phyloP scores from a whole-genome alignment of 2,888 invertebrate species.

The Pseudeuparius sepicola region DNA sequence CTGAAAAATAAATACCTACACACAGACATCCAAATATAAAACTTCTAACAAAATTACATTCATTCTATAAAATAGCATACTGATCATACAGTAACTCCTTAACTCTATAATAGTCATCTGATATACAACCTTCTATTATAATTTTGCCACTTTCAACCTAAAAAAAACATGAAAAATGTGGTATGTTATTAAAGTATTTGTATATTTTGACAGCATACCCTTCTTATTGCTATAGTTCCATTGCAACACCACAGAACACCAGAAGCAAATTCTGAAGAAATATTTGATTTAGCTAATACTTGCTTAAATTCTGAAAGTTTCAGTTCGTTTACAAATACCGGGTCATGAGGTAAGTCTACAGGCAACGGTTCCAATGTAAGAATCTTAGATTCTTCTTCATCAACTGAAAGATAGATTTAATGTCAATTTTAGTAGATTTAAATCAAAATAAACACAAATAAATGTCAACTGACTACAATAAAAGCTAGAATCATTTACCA shows the following conservation, averaged over 20 bases:
- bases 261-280: slow-evolving; percentile 77
- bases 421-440: too few species aligned
- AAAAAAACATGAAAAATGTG: slow-evolving; percentile 33
- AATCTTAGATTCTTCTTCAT: slow-evolving; percentile 47
- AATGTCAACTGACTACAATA: slow-evolving; percentile 6
- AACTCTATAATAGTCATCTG: slow-evolving; percentile 91
- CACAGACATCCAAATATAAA: too few species aligned
- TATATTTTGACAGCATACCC: too few species aligned
- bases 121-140: slow-evolving; percentile 85
- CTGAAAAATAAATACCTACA: too few species aligned
- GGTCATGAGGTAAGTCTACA: slow-evolving; percentile 58
- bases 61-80: slow-evolving; percentile 82
- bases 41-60: too few species aligned
- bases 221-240: slow-evolving; percentile 77
- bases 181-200: too few species aligned
- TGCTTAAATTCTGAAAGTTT: slow-evolving; percentile 88
- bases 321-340: slow-evolving; percentile 86
- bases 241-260: slow-evolving; percentile 93
- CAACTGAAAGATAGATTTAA: slow-evolving; percentile 39
- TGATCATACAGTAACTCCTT: slow-evolving; percentile 89
- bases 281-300: slow-evolving; percentile 61
- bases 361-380: slow-evolving; percentile 59
- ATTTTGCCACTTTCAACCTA: slow-evolving; percentile 88
- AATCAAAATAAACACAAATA: too few species aligned
- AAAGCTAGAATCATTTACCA: too few species aligned